These are phyloP conservation scores for Pseudococcus longispinus DNA, from an alignment of 2,888 invertebrate genomes.

Conservation along the genomic window DNA sequence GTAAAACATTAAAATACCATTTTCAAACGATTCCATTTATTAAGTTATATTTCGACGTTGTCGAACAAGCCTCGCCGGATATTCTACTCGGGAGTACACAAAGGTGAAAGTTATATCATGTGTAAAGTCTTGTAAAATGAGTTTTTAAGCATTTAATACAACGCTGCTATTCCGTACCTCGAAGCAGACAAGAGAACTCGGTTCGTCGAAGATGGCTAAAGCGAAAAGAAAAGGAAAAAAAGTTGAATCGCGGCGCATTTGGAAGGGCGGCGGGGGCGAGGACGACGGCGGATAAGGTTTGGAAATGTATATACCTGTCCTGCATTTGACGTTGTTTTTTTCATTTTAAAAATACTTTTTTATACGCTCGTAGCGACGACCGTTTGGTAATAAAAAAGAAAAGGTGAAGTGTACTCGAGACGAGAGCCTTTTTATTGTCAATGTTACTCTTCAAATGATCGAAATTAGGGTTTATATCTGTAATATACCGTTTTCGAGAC, in stretches of 20 bases:
- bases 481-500: not conserved
- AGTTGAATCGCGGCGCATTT: not conserved
- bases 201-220: not conserved
- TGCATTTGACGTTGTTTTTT: slow-evolving; percentile 25
- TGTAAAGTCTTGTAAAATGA: slow-evolving; percentile 35
- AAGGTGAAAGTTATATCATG: slow-evolving; percentile 36
- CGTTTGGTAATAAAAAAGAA: slow-evolving; percentile 35
- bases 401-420: slow-evolving; percentile 37
- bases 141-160: slow-evolving; percentile 36
- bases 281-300: not conserved
- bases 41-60: slow-evolving; percentile 13
- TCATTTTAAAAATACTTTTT: slow-evolving; percentile 27
- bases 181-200: not conserved
- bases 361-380: slow-evolving; percentile 25
- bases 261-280: no score
- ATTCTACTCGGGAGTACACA: not conserved
- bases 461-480: slow-evolving; percentile 40
- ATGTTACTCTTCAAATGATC: slow-evolving; percentile 39
- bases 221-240: not conserved
- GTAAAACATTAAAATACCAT: slow-evolving; percentile 36
- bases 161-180: not conserved
- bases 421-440: slow-evolving; percentile 42
- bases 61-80: not conserved
- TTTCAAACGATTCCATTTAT: slow-evolving; percentile 2
- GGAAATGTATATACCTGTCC: not conserved